Percentiles rank a stretch among this genome's conserved stretches.
phyloP scores from a whole-genome alignment of 2,888 invertebrate genomes.

The Phaedon cochleariae region DNA sequence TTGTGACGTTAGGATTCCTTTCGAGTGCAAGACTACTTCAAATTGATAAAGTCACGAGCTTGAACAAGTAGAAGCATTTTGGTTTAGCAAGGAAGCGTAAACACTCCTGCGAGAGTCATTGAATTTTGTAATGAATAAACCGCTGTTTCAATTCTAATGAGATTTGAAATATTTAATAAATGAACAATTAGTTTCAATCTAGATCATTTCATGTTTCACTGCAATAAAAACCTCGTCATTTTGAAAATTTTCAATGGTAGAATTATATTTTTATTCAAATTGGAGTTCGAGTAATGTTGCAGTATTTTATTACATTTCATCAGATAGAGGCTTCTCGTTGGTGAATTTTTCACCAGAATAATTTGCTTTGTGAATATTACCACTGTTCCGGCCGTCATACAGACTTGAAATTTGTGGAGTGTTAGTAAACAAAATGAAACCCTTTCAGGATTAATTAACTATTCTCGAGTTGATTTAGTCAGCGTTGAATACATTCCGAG shows the following conservation, averaged over 20 bases:
- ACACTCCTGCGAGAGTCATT: neutral
- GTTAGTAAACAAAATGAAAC: neutral
- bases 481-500: neutral
- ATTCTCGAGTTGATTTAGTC: neutral
- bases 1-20: constrained; percentile 4
- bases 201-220: neutral
- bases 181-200: neutral
- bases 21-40: neutral
- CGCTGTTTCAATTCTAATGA: neutral
- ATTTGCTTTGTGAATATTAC: neutral
- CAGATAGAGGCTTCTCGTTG: neutral
- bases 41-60: neutral
- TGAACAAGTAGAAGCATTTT: neutral
- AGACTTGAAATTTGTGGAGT: neutral
- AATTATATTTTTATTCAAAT: neutral
- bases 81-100: neutral
- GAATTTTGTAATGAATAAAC: neutral
- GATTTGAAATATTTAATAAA: neutral
- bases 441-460: neutral
- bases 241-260: neutral
- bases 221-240: neutral
- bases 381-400: neutral
- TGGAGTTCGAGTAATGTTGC: neutral
- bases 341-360: neutral
- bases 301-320: neutral